These are phyloP conservation scores for Ophion obscuratus DNA, from an alignment of 2,888 invertebrate species.

Conservation along the genomic window DNA sequence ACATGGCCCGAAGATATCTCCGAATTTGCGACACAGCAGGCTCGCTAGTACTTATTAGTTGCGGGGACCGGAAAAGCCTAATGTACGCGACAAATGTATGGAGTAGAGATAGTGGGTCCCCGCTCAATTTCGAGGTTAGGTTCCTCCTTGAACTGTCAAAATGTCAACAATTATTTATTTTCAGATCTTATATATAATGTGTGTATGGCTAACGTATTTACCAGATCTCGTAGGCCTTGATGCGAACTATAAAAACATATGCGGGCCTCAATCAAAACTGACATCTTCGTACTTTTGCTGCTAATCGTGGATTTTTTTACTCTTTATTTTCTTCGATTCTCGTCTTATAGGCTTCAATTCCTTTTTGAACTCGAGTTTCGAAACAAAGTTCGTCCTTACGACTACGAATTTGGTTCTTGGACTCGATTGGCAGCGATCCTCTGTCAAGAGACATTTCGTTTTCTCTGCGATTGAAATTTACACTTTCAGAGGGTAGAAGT, in stretches of 20 bases:
- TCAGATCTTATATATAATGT: constrained; percentile 6
- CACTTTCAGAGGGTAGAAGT: background rate
- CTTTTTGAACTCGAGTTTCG: constrained; percentile 11
- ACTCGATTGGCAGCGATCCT: constrained; percentile 22
- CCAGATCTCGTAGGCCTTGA: constrained; percentile 56
- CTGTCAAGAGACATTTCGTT: background rate
- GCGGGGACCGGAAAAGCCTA: constrained; percentile 1
- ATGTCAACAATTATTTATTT: constrained; percentile 10
- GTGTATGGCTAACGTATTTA: constrained; percentile 19
- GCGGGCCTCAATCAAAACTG: constrained; percentile 38
- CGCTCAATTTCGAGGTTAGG: constrained; percentile 6
- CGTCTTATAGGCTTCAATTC: background rate
- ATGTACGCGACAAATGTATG: constrained; percentile 6
- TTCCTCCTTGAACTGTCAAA: constrained; percentile 51
- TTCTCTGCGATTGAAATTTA: background rate
- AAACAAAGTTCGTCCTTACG: background rate
- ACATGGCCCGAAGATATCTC: background rate
- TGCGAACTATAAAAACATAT: constrained; percentile 40
- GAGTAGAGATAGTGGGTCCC: constrained; percentile 2
- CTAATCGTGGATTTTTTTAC: constrained; percentile 9
- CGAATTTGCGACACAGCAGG: background rate
- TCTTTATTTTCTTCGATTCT: background rate
- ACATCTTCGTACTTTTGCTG: constrained; percentile 6
- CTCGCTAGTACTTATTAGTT: background rate
- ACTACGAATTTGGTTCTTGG: constrained; percentile 5